Evolutionary conservation across 2,888 invertebrate species (phyloP).

Genomic region (Andricus curvator): DNA sequence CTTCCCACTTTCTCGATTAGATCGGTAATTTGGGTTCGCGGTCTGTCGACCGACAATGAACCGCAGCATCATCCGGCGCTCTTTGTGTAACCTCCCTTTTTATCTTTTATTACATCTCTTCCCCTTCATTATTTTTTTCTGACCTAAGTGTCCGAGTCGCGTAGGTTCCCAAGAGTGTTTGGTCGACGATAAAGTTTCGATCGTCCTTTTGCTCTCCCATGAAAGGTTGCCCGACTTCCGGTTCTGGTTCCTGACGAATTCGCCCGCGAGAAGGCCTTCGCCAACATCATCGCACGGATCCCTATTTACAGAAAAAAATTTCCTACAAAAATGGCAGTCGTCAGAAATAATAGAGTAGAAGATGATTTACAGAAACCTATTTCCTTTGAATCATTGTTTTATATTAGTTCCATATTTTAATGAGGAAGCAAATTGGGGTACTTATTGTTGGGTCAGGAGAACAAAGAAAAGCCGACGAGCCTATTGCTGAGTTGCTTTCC

Average conservation of each 20-base stretch:
- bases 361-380: not conserved
- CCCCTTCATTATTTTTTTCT: slow-evolving; percentile 42
- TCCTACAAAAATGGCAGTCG: not conserved
- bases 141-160: slow-evolving; percentile 37
- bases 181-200: slow-evolving; percentile 52
- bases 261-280: slow-evolving; percentile 33
- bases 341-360: too few species aligned
- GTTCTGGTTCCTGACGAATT: slow-evolving; percentile 52
- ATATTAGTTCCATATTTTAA: too few species aligned
- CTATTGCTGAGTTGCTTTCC: not conserved
- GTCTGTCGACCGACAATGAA: slow-evolving; percentile 54
- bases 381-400: too few species aligned
- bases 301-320: not conserved
- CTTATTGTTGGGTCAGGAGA: too few species aligned
- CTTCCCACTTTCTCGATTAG: slow-evolving; percentile 53
- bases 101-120: slow-evolving; percentile 57
- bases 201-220: slow-evolving; percentile 45
- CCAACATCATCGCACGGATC: slow-evolving; percentile 35
- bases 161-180: slow-evolving; percentile 40
- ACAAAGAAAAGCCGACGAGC: not conserved
- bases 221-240: slow-evolving; percentile 63
- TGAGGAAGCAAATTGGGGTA: too few species aligned
- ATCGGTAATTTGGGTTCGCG: slow-evolving; percentile 55
- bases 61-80: slow-evolving; percentile 63
- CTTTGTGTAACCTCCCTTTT: slow-evolving; percentile 56